Base-by-base conservation (phyloP, 2,888 invertebrate genomes). In the Nomada ferruginata region DNA sequence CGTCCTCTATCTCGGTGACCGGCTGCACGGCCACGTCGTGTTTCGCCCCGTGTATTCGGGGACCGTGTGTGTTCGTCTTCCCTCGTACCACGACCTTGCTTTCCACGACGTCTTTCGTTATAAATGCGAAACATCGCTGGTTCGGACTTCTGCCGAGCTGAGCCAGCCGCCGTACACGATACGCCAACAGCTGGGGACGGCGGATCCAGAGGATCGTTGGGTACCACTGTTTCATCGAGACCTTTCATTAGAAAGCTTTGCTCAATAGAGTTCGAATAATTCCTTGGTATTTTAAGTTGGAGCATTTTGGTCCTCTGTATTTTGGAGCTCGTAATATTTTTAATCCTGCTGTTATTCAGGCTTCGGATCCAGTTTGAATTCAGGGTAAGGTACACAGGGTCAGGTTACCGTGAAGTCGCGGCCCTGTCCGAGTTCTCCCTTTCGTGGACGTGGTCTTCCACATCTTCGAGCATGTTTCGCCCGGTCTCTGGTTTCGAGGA, bases 401-500 rank as follows among this genome's bases (percentile, higher is more conserved):
- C 75, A 55, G 79, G 79, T 83, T 83, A 76, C 83, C 50, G 57
- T 65, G 76, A 69, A 74, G 66, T 44, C 55, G 63, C 50, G 71
- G 36, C 50, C 65, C 50, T 61, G 71, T 36, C 53, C 55, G 50
- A 42, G 59, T 72, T 83, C 79, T 82, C 69, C 78, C 71, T 78
- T 71, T 72, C 76, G 55, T 76, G 68, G 72, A 80, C 84, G 82
- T 72, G 78, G 74, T 84, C 81, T 71, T 84, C 79, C 74, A 72
- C 83, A 72, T 75, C 75, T 80, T 75, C 42, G 73, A 84, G 76
- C 78, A 55, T 84, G 84, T 85, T 85, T 84, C 84, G 81, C 69
- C 63, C 78, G 81, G 79, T 84, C 83, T 84, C 83, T 83, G 79
- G 79, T 85, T 85, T 85, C 84, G 81, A 79, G 81, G 76, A 85